A percentile compares a stretch with the other conserved stretches of the same genome.
These are phyloP conservation scores for Mycetomoellerius zeteki DNA, from an alignment of 1,140 invertebrate species.

Conservation along the genomic window DNA sequence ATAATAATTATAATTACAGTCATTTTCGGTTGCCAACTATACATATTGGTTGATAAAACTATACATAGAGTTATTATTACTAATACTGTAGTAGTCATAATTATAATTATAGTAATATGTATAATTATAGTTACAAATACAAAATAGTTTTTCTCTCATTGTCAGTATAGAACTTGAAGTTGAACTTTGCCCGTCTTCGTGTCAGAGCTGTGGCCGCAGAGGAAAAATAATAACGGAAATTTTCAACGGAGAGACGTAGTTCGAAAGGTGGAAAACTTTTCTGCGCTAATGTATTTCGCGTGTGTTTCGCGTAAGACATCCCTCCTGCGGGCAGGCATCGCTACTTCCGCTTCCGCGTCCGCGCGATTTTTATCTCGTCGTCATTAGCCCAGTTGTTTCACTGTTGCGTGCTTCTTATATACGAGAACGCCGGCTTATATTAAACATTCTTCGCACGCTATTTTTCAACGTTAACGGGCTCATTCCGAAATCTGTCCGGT, in stretches of 20 bases:
- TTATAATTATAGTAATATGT: too few relatives aligned
- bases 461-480: slow-evolving; percentile 25
- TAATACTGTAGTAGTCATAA: too few relatives aligned
- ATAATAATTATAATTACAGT: too few relatives aligned
- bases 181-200: background rate
- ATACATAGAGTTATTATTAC: too few relatives aligned
- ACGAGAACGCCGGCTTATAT: background rate
- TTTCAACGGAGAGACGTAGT: background rate
- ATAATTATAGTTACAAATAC: too few relatives aligned
- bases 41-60: too few relatives aligned
- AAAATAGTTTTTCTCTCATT: too few relatives aligned
- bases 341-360: background rate
- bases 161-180: background rate
- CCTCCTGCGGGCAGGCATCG: background rate
- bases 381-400: background rate
- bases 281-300: slow-evolving; percentile 25
- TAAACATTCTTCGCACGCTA: background rate
- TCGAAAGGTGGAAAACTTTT: background rate
- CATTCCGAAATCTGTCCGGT: slow-evolving; percentile 37
- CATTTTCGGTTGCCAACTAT: too few relatives aligned
- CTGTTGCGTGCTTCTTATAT: background rate
- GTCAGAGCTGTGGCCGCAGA: background rate
- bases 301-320: slow-evolving; percentile 4
- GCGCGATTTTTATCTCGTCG: background rate
- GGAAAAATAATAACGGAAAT: slow-evolving; percentile 3